These are phyloP conservation scores for Cygnus olor DNA, from an alignment of 2,797 vertebrate species.

Conservation along the genomic window DNA sequence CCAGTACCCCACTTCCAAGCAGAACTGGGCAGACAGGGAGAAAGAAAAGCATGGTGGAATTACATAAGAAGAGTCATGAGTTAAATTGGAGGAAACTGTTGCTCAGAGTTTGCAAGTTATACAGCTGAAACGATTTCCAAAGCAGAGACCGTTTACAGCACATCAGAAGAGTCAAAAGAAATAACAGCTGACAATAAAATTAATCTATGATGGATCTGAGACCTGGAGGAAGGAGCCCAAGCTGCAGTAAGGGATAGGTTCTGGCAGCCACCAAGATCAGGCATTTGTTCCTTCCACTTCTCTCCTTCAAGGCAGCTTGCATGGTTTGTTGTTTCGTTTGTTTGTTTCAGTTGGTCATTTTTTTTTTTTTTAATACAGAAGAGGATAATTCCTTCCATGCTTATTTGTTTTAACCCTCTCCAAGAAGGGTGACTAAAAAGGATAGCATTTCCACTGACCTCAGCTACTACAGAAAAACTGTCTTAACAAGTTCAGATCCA, in stretches of 20 bases:
- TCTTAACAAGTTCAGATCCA: not conserved
- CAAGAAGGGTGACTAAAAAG: not conserved
- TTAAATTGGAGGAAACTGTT: slow-evolving; percentile 9
- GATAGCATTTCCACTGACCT: not conserved
- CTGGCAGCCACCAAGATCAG: not conserved
- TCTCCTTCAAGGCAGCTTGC: not conserved
- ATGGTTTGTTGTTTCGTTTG: not conserved
- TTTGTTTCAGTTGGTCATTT: not conserved
- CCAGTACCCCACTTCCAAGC: not conserved
- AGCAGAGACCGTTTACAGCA: slow-evolving; percentile 17
- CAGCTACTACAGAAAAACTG: not conserved
- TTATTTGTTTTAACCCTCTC: not conserved
- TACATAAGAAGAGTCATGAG: not conserved
- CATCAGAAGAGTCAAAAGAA: slow-evolving; percentile 3
- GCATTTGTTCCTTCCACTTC: not conserved
- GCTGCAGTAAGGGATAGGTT: not conserved
- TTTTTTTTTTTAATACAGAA: not conserved
- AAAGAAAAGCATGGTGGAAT: not conserved
- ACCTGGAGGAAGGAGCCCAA: not conserved
- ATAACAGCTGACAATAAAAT: not conserved
- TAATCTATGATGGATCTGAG: not conserved
- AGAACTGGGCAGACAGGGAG: not conserved
- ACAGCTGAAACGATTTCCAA: slow-evolving; percentile 38
- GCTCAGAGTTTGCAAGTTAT: slow-evolving; percentile 13
- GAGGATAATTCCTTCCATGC: not conserved